Conservation (phyloP, 2,888 invertebrate species). For the Scaptomyza caliginosa region DNA sequence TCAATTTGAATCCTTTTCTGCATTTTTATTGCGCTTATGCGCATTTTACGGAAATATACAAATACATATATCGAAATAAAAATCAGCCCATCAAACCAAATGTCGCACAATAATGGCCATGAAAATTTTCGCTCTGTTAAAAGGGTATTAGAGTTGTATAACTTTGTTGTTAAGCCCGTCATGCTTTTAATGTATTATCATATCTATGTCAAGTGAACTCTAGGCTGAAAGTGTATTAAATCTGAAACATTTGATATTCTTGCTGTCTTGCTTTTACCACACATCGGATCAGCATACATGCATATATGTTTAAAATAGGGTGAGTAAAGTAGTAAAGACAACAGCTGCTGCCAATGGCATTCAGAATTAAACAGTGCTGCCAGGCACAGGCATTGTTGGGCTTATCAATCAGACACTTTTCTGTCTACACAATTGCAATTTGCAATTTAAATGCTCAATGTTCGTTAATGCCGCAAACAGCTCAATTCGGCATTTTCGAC, state of each 20-base stretch:
- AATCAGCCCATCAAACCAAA: slow-evolving; percentile 40
- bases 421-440: slow-evolving; percentile 47
- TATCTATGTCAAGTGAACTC: background rate
- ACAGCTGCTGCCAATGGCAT: slow-evolving; percentile 40
- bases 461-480: slow-evolving; percentile 61
- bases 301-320: slow-evolving; percentile 19
- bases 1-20: slow-evolving; percentile 68
- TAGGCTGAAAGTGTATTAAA: background rate
- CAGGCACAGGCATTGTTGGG: background rate
- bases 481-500: slow-evolving; percentile 44
- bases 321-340: slow-evolving; percentile 36
- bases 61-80: slow-evolving; percentile 8
- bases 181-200: background rate
- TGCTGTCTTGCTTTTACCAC: background rate
- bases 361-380: background rate
- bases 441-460: slow-evolving; percentile 68
- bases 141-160: background rate
- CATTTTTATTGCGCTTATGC: slow-evolving; percentile 72
- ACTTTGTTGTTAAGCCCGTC: background rate
- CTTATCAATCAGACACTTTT: slow-evolving; percentile 30
- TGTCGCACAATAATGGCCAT: slow-evolving; percentile 59
- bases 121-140: slow-evolving; percentile 27
- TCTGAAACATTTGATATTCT: background rate
- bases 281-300: slow-evolving; percentile 2
- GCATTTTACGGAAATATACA: slow-evolving; percentile 31